Evolutionary conservation across 2,113 vertebrate genomes (phyloP), one percentile per base, ranked within the genome.

Genomic region (Heteronetta atricapilla): DNA sequence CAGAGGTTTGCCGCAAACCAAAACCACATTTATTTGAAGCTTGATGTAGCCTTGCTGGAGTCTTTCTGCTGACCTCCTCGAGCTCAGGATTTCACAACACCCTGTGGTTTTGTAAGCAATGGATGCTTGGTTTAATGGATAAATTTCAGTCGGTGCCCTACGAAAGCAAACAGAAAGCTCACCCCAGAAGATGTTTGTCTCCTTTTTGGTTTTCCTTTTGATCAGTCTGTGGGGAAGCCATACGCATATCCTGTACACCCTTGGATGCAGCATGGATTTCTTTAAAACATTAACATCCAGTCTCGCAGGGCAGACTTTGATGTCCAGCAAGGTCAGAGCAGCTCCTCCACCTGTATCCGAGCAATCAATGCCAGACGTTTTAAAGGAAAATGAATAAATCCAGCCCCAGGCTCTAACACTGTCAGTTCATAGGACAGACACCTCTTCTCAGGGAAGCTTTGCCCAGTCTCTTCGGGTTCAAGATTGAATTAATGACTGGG

Each of bases 371-470:
- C 34, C 60, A 69, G 74, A n/a, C 0, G 1, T 58, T 56, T 44
- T 46, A 82, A 67, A 66, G 33, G 58, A 44, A 34, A 75, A 58
- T 19, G 42, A 33, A 72, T 44, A 58, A 82, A 84, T 26, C 29
- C 66, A 52, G 36, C 12, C 14, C 33, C 1, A 2, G 31, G 7
- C 62, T 46, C 4, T 4, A 60, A 34, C n/a, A 19, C 0, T 0
- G 33, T 13, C 1, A 1, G 18, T 48, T 48, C 42, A 10, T 46
- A 62, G 73, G 52, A 62, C 10, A 40, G 52, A 62, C 10, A 40
- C 12, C 25, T 63, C 58, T 86, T 64, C 40, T 8, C 15, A 25
- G 50, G 31, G 38, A 36, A 52, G 31, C 48, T 79, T 88, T 82
- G 28, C n/a, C 48, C 21, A 23, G 11, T 40, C 25, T 14, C 0